Evolutionary conservation across 2,797 vertebrate species (phyloP), one percentile per base, ranked within the genome.

Genomic region (Myotis vivesi): DNA sequence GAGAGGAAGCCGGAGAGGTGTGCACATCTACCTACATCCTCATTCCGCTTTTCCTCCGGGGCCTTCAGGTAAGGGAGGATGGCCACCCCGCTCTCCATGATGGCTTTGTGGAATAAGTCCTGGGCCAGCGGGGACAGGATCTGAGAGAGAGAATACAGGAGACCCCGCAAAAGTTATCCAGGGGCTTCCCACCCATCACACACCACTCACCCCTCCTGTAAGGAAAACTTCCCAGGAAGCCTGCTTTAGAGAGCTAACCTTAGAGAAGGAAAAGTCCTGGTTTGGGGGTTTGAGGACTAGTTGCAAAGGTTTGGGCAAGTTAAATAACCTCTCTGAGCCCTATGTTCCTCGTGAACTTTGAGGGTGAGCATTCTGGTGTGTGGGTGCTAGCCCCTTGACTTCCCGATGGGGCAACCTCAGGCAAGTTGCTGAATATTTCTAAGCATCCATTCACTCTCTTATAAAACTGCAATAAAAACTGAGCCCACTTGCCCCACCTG

Each of bases 41-140:
- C 4, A 22, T 23, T 53, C 38, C 64, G 71, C 13, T 97, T 25
- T 0, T 62, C 19, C 1, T 94, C 84, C 1, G 23, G 1, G 36
- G 53, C 49, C 51, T 62, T 94, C 84, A 96, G 19, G 71, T 59
- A 69, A 9, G 96, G 95, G 7, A 95, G 94, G 88, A 89, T 0
- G 75, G 98, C 98, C 30, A 98, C 98, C 7, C 99, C 99, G 76
- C 99, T 99, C 97, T 99, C 98, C 94, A 99, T 99, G 95, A 99
- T 98, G 17, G 98, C 99, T 96, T 96, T 98, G 16, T 99, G 99
- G 97, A 99, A 99, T 76, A 99, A 96, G 36, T 98, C 99, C 62
- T 97, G 97, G 1, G 98, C 97, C 96, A 98, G 94, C 20, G 99
- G 99, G 95, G 99, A 99, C 44, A 99, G 91, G 49, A 99, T 85